phyloP scores from a whole-genome alignment of 2,797 vertebrate genomes.

The Argyrosomus regius region DNA sequence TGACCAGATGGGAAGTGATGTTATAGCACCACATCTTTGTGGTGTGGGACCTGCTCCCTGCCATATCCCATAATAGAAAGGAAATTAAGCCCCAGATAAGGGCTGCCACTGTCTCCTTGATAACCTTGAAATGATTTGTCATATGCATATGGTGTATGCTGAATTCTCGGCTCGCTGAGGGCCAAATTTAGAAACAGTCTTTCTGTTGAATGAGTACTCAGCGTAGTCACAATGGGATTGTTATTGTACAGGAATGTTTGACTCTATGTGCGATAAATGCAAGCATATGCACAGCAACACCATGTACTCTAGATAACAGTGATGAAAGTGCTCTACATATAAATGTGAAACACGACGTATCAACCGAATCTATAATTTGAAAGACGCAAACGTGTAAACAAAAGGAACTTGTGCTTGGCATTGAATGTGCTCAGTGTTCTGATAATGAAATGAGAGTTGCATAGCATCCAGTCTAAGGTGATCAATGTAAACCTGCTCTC shows the following conservation, averaged over 20 bases:
- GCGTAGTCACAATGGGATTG: not conserved
- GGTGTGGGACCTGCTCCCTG: constrained; percentile 59
- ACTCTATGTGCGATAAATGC: not conserved
- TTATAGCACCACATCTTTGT: constrained; percentile 40
- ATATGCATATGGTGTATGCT: constrained; percentile 31
- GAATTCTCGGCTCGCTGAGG: constrained; percentile 27
- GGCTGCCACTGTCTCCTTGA: constrained; percentile 57
- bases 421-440: not conserved
- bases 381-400: not conserved
- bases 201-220: constrained; percentile 15
- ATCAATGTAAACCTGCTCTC: constrained; percentile 16
- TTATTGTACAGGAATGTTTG: not conserved
- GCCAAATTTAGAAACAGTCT: constrained; percentile 27
- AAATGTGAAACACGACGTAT: not conserved
- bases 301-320: not conserved
- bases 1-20: constrained; percentile 70
- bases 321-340: not conserved
- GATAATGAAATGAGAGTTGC: constrained; percentile 16
- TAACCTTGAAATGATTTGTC: constrained; percentile 67
- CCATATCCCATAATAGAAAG: constrained; percentile 64
- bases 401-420: constrained; percentile 2
- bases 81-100: constrained; percentile 71
- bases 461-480: constrained; percentile 7
- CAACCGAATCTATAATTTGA: not conserved
- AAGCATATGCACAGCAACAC: not conserved